Conservation (phyloP, 2,797 vertebrate species). For the Clarias fuscus region DNA sequence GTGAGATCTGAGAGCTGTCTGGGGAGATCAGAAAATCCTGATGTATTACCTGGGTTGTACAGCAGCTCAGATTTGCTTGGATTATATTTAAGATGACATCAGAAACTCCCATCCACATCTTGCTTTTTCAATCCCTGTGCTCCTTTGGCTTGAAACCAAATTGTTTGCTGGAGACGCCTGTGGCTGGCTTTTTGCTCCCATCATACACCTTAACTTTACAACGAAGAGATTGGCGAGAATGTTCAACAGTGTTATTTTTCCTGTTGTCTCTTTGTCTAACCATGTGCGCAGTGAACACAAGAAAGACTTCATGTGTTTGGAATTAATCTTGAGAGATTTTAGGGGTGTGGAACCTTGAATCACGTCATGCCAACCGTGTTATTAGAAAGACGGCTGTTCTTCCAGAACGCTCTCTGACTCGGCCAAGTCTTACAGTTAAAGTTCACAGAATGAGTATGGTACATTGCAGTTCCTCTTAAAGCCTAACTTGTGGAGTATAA, state of each 20-base stretch:
- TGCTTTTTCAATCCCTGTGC: conserved; percentile 39
- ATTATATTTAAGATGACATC: conserved; percentile 39
- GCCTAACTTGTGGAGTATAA: background rate
- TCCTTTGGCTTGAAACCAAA: conserved; percentile 47
- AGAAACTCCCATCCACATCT: conserved; percentile 47
- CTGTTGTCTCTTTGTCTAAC: conserved; percentile 22
- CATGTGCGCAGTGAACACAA: background rate
- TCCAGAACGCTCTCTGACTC: background rate
- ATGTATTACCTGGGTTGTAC: background rate
- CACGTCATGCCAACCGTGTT: conserved; percentile 4
- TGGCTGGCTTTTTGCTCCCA: background rate
- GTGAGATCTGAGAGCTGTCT: background rate
- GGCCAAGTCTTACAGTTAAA: background rate
- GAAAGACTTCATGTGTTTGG: conserved; percentile 19
- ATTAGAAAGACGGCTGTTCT: conserved; percentile 3
- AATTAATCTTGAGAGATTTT: conserved; percentile 18
- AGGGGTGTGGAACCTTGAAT: conserved; percentile 9
- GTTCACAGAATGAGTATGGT: background rate
- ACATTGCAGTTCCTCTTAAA: background rate
- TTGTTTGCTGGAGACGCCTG: conserved; percentile 34
- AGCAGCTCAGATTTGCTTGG: background rate
- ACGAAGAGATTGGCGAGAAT: conserved; percentile 29
- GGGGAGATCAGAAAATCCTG: background rate
- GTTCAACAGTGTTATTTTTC: background rate
- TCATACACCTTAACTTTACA: background rate